Evolutionary conservation across 2,888 invertebrate species (phyloP).

Genomic region (Mimumesa dahlbomi): DNA sequence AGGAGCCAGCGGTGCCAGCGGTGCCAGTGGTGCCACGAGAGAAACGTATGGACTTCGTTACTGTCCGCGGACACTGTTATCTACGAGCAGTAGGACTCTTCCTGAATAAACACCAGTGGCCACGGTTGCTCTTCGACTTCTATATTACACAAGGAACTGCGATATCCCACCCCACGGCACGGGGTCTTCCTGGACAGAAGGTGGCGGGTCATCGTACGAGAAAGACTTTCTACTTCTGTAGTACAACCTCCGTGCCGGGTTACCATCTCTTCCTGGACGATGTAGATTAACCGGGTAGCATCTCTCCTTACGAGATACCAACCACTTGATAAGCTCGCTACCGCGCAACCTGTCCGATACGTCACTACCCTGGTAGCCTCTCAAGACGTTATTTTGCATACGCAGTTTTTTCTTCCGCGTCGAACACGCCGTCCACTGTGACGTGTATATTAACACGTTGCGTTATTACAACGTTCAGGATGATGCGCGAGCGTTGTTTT

Average conservation of each 20-base stretch:
- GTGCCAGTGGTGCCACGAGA: not conserved
- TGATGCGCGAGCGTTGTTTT: too few species aligned
- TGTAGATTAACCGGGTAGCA: constrained; percentile 62
- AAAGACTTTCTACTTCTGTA: constrained; percentile 66
- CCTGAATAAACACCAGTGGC: constrained; percentile 55
- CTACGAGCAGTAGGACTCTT: constrained; percentile 54
- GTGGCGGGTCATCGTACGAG: constrained; percentile 64
- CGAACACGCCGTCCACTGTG: not conserved
- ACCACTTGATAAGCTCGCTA: constrained; percentile 57
- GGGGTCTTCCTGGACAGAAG: constrained; percentile 47
- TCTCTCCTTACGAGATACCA: constrained; percentile 65
- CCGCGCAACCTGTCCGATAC: constrained; percentile 54
- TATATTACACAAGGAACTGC: constrained; percentile 51
- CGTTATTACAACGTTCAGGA: not conserved
- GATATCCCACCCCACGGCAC: constrained; percentile 34
- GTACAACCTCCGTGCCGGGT: constrained; percentile 38
- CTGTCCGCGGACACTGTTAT: constrained; percentile 49
- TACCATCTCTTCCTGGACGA: constrained; percentile 59
- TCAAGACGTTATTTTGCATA: constrained; percentile 3
- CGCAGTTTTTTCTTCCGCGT: not conserved
- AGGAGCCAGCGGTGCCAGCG: constrained; percentile 5
- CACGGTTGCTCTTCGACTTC: constrained; percentile 43
- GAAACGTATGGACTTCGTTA: constrained; percentile 60
- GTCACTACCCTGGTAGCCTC: constrained; percentile 20
- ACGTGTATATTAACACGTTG: not conserved